Conservation (phyloP, 2,888 invertebrate species). For the Erpobdella octoculata region DNA sequence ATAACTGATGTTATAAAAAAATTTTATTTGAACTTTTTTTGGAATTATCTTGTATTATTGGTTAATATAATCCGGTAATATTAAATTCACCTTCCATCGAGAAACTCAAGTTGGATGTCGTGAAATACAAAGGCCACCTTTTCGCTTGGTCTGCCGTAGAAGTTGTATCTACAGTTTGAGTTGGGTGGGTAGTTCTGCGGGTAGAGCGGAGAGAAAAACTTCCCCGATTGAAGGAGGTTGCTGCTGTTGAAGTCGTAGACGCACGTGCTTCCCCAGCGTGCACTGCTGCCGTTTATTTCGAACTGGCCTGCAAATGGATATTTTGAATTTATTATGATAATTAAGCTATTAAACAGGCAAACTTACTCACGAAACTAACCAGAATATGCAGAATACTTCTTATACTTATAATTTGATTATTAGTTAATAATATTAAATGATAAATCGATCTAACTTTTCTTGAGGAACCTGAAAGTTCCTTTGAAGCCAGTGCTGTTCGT, state of each 20-base stretch:
- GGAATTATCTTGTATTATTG: too few species aligned
- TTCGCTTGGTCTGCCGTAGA: conserved; percentile 48
- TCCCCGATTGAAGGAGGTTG: conserved; percentile 41
- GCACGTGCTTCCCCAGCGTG: conserved; percentile 43
- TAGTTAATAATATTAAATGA: too few species aligned
- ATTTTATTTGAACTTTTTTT: too few species aligned
- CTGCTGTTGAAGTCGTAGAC: conserved; percentile 44
- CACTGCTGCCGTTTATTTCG: conserved; percentile 41
- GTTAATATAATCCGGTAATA: too few species aligned
- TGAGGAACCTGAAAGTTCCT: conserved; percentile 46
- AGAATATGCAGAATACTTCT: background rate
- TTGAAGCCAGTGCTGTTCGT: conserved; percentile 45
- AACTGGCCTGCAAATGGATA: conserved; percentile 42
- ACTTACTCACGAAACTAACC: too few species aligned
- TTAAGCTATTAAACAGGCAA: too few species aligned
- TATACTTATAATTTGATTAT: too few species aligned
- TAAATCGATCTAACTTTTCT: conserved; percentile 44
- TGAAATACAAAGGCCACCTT: conserved; percentile 38
- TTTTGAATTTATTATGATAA: conserved; percentile 2
- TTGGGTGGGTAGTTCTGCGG: conserved; percentile 51
- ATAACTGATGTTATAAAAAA: too few species aligned
- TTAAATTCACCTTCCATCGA: conserved; percentile 29
- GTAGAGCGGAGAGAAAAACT: conserved; percentile 48
- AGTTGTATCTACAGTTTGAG: conserved; percentile 51
- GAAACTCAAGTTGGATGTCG: conserved; percentile 45